Evolutionary conservation across 1,140 invertebrate species (phyloP).

Genomic region (Caenorhabditis elegans): WBcel235 BX284606.5:7267001-7267500

Average conservation of each 20-base stretch:
- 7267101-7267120: conserved; percentile 15
- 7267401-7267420: no score
- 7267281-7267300: background rate
- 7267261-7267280: background rate
- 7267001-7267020: background rate
- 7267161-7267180: background rate
- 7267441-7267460: no score
- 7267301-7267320: background rate
- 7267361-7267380: background rate
- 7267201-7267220: background rate
- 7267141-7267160: background rate
- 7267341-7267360: background rate
- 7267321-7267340: background rate
- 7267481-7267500: background rate
- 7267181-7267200: background rate
- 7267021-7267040: background rate
- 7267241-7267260: background rate
- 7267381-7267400: background rate
- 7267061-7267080: background rate
- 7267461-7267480: no score
- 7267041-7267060: background rate
- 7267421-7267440: no score
- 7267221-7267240: no score
- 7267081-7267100: background rate
- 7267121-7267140: background rate